Percentiles rank a stretch among this genome's conserved stretches.
These are phyloP conservation scores for Odontesthes bonariensis DNA, from an alignment of 2,113 vertebrate genomes.

Conservation along the genomic window DNA sequence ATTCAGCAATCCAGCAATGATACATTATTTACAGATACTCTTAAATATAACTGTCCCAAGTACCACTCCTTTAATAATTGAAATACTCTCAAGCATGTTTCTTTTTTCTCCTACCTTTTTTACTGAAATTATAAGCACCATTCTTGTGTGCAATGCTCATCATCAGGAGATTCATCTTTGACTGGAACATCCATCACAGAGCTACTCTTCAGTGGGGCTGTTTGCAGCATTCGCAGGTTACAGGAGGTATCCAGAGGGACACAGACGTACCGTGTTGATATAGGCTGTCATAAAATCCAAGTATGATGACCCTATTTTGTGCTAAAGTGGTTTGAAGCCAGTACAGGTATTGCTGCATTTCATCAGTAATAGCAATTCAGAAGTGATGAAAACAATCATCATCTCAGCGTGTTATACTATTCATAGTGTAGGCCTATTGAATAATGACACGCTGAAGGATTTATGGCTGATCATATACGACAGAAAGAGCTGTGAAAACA, in stretches of 20 bases:
- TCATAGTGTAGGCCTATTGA: neutral
- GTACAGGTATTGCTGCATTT: slow-evolving; percentile 31
- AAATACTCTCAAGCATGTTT: neutral
- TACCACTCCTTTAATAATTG: no score
- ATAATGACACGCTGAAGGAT: slow-evolving; percentile 3
- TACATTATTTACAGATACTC: no score
- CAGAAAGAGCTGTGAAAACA: slow-evolving; percentile 14
- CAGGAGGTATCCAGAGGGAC: neutral
- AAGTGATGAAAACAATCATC: slow-evolving; percentile 38
- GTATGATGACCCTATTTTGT: slow-evolving; percentile 14
- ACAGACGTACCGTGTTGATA: slow-evolving; percentile 6
- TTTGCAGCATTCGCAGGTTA: no score
- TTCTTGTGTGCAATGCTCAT: slow-evolving; percentile 21
- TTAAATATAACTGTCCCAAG: no score
- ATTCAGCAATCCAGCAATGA: no score
- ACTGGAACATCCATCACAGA: neutral
- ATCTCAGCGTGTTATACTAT: slow-evolving; percentile 4
- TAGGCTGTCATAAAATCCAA: slow-evolving; percentile 22
- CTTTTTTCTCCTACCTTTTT: neutral
- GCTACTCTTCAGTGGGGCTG: slow-evolving; percentile 1
- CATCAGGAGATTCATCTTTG: neutral
- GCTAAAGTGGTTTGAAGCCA: slow-evolving; percentile 40
- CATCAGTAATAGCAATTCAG: slow-evolving; percentile 31
- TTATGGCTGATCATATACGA: slow-evolving; percentile 33
- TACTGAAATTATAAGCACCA: neutral